Evolutionary conservation across 2,113 vertebrate genomes (phyloP).

Genomic region (Actenoides hombroni): DNA sequence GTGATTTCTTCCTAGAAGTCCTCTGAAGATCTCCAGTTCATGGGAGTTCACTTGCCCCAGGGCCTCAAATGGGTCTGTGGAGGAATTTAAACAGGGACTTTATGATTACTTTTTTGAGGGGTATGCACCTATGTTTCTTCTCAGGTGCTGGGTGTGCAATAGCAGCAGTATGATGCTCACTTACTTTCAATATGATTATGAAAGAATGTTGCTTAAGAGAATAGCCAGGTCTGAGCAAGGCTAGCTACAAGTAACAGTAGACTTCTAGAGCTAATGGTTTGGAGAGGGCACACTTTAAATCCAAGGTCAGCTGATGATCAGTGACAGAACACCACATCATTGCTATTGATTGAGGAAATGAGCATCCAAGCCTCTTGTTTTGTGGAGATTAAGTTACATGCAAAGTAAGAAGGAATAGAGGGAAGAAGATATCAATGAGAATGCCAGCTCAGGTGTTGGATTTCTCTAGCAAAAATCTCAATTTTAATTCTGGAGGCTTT

Average conservation of each 20-base stretch:
- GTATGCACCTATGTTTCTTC: neutral
- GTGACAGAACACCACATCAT: neutral
- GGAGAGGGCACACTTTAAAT: neutral
- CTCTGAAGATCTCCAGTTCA: neutral
- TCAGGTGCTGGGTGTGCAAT: neutral
- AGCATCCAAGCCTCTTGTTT: neutral
- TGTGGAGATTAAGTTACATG: neutral
- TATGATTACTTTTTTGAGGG: neutral
- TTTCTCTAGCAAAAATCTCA: neutral
- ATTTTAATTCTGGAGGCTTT: neutral
- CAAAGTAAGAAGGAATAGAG: neutral
- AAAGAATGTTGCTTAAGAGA: neutral
- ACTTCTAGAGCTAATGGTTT: neutral
- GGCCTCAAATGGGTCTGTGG: neutral
- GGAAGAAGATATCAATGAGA: neutral
- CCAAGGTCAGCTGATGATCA: neutral
- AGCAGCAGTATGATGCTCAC: neutral
- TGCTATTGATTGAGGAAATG: neutral
- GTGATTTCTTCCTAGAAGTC: neutral
- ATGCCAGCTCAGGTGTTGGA: neutral
- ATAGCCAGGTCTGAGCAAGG: neutral
- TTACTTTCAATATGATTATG: neutral
- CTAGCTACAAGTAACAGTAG: neutral
- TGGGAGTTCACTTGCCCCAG: neutral
- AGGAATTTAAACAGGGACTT: neutral